Base-by-base conservation (phyloP, 2,797 vertebrate genomes). In the Acanthurus tractus region DNA sequence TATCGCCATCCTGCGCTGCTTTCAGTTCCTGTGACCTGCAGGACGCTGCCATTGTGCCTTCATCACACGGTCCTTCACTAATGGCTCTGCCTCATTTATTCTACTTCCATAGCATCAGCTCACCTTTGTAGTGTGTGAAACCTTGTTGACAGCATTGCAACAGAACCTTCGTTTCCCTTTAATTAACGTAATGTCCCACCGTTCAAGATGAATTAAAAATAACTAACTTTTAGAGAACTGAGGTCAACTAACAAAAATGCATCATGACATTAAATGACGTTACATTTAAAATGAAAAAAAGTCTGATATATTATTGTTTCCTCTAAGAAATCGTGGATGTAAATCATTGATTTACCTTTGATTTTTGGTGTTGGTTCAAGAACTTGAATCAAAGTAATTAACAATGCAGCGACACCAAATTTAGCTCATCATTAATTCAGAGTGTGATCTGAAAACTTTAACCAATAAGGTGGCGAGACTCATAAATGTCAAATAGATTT, bases 131-230 rank as follows among this genome's bases (percentile, higher is more conserved):
- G 42, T 20, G 63, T 44, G 57, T 67, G 71, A 74, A 73, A 64
- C 64, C 69, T 63, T 49, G 70, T 59, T 85, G 76, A 74, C 79
- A 74, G 80, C 44, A 20, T 40, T 42, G 63, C 75, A 83, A 54
- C 34, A 64, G 65, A 58, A 57, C 48, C 42, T 59, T 81, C 53
- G 75, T 6, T 53, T 50, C 52, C 11, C 52, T 67, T 12, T 84
- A 81, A 88, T 86, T 86, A 81, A 81, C 36, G 55, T 34, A 7
- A 34, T 7, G 6, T 34, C 29, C 29, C 5, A 34, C 29, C 1
- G 3, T 34, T 6, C 0, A 34, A 34, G 29, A 34, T 34, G 7
- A 34, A 74, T 76, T 29, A 17, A 66, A 69, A 86, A 71, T 36
- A 18, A 4, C 38, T 76, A 79, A 88, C 65, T 65, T 56, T 50